Percentiles rank a stretch among this genome's conserved stretches.
Conservation (phyloP, 2,113 vertebrate genomes). For the Gnathonemus echidnorhynchus region DNA sequence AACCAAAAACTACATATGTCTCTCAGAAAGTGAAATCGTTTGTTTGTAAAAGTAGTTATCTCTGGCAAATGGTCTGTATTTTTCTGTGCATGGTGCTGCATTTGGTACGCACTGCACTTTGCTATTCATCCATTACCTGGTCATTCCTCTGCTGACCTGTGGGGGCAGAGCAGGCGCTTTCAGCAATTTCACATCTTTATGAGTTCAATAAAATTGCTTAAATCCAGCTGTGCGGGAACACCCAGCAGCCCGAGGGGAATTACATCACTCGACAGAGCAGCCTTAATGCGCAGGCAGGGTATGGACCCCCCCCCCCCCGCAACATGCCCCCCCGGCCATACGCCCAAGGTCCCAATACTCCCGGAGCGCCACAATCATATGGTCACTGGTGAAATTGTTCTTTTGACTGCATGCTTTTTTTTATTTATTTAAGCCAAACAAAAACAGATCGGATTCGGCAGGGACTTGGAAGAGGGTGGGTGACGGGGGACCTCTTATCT, state of each 20-base stretch:
- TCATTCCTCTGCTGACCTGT: background rate
- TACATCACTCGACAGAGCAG: background rate
- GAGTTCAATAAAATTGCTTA: constrained; percentile 7
- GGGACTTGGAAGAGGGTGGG: background rate
- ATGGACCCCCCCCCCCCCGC: background rate
- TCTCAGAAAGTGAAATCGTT: background rate
- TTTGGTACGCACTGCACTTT: background rate
- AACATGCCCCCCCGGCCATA: background rate
- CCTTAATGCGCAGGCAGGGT: background rate
- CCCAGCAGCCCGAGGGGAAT: background rate
- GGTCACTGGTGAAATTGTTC: background rate
- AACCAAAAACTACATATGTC: background rate
- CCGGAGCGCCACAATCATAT: background rate
- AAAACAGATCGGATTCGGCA: constrained; percentile 8
- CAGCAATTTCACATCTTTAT: background rate
- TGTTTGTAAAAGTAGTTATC: background rate
- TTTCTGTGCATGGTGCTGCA: background rate
- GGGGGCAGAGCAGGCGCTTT: background rate
- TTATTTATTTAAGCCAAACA: background rate
- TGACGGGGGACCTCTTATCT: constrained; percentile 5
- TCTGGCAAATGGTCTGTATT: background rate
- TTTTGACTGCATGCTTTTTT: background rate
- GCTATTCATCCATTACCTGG: background rate
- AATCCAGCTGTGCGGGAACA: background rate
- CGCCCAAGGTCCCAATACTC: background rate